Percentiles rank a stretch among this genome's conserved stretches.
These are phyloP conservation scores for Drosophila orosa DNA, from an alignment of 1,140 invertebrate species.

Conservation along the genomic window DNA sequence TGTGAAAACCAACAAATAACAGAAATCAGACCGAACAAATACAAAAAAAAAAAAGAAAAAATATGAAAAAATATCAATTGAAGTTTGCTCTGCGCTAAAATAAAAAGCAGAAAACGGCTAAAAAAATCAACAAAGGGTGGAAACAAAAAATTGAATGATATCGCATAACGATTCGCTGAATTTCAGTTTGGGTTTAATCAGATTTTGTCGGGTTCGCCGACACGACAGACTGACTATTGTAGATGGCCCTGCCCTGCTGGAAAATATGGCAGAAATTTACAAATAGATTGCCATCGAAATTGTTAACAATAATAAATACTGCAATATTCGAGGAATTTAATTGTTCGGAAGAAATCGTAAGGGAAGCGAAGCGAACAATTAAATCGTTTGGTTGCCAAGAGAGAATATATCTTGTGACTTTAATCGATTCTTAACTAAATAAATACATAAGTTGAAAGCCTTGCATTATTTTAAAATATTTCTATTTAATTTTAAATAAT, in stretches of 20 bases:
- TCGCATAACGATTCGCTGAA: constrained; percentile 44
- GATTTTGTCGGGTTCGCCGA: constrained; percentile 36
- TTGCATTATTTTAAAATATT: background rate
- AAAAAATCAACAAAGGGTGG: constrained; percentile 27
- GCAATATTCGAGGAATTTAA: constrained; percentile 10
- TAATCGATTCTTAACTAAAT: background rate
- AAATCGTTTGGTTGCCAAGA: background rate
- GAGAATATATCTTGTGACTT: background rate
- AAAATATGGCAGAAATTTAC: constrained; percentile 8
- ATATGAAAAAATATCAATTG: constrained; percentile 45
- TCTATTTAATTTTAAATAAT: background rate
- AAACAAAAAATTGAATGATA: constrained; percentile 25
- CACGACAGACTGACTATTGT: constrained; percentile 14
- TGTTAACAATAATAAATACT: constrained; percentile 6
- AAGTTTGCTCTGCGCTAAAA: constrained; percentile 26
- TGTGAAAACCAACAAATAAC: constrained; percentile 17
- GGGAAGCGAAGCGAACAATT: background rate
- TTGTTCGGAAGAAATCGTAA: background rate
- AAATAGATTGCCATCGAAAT: constrained; percentile 24
- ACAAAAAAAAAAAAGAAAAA: constrained; percentile 6
- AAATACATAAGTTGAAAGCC: background rate
- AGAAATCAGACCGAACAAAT: constrained; percentile 11
- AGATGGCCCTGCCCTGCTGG: constrained; percentile 3
- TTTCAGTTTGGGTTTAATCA: constrained; percentile 36
- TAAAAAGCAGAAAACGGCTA: background rate